These are phyloP conservation scores for Caenorhabditis imperialis DNA, from an alignment of 2,888 invertebrate genomes.

Conservation along the genomic window DNA sequence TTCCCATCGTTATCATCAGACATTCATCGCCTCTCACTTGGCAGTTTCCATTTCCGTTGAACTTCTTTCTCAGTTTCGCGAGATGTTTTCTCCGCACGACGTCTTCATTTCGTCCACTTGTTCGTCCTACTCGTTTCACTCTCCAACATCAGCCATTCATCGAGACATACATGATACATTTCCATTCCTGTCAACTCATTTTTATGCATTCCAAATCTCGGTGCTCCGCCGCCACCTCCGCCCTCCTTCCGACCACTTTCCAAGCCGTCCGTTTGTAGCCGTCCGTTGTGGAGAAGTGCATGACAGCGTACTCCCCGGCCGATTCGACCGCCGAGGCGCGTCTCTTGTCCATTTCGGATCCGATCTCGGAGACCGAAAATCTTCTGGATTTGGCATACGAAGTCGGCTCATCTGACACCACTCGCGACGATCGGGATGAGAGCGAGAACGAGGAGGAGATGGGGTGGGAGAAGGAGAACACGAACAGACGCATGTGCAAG, in stretches of 20 bases:
- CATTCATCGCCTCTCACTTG: conserved; percentile 9
- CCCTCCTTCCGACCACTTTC: conserved; percentile 6
- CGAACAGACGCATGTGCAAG: conserved; percentile 45
- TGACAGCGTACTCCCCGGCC: conserved; percentile 49
- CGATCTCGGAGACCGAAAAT: conserved; percentile 51
- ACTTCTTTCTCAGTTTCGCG: conserved; percentile 4
- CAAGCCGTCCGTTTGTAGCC: conserved; percentile 8
- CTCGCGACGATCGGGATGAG: conserved; percentile 35
- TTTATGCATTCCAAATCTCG: conserved; percentile 50
- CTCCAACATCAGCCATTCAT: conserved; percentile 37
- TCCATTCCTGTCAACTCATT: conserved; percentile 23
- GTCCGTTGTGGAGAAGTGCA: conserved; percentile 38
- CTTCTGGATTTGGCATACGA: conserved; percentile 46
- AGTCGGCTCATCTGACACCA: conserved; percentile 34
- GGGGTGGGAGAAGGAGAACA: conserved; percentile 30
- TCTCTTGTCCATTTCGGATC: conserved; percentile 42
- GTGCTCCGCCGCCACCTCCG: background rate
- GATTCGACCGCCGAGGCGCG: conserved; percentile 51
- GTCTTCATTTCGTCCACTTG: no score
- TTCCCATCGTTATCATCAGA: conserved; percentile 19
- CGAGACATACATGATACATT: conserved; percentile 42
- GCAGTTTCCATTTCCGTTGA: conserved; percentile 1
- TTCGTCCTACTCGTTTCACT: conserved; percentile 4
- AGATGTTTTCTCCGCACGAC: conserved; percentile 8
- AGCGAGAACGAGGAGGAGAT: conserved; percentile 40